Conservation (phyloP, 2,888 invertebrate genomes). For the Sarcophaga subvicina region DNA sequence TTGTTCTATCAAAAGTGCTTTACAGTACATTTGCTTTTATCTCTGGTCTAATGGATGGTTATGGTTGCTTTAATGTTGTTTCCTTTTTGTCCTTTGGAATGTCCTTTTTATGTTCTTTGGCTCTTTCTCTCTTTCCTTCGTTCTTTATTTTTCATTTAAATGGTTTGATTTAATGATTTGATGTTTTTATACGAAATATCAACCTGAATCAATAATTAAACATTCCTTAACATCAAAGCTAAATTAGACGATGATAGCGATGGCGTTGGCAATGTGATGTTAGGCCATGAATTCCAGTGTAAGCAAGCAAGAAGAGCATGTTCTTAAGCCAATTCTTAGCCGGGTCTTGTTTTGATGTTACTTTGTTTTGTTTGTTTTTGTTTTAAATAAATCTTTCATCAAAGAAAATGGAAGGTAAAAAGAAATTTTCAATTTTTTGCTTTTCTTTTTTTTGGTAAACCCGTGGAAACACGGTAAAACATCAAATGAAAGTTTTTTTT, state of each 20-base stretch:
- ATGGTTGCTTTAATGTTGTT: too few relatives aligned
- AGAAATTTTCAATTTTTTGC: constrained; percentile 26
- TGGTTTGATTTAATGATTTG: constrained; percentile 20
- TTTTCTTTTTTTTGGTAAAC: neutral
- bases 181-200: neutral
- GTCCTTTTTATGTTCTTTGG: neutral
- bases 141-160: constrained; percentile 17
- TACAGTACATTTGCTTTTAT: constrained; percentile 54
- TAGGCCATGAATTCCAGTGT: neutral
- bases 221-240: constrained; percentile 32
- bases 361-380: constrained; percentile 28
- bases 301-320: constrained; percentile 10
- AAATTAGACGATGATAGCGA: neutral
- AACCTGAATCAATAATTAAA: constrained; percentile 56
- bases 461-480: constrained; percentile 52
- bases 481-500: constrained; percentile 61
- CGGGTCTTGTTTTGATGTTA: constrained; percentile 7
- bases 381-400: neutral
- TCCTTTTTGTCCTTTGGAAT: neutral
- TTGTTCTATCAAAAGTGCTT: constrained; percentile 32
- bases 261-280: neutral
- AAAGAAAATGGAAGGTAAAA: constrained; percentile 7
- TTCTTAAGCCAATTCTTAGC: constrained; percentile 23
- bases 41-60: neutral
- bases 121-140: neutral